A percentile compares a stretch with the other conserved stretches of the same genome.
Evolutionary conservation across 2,797 vertebrate genomes (phyloP).

Genomic region (Neoniphon sammara): DNA sequence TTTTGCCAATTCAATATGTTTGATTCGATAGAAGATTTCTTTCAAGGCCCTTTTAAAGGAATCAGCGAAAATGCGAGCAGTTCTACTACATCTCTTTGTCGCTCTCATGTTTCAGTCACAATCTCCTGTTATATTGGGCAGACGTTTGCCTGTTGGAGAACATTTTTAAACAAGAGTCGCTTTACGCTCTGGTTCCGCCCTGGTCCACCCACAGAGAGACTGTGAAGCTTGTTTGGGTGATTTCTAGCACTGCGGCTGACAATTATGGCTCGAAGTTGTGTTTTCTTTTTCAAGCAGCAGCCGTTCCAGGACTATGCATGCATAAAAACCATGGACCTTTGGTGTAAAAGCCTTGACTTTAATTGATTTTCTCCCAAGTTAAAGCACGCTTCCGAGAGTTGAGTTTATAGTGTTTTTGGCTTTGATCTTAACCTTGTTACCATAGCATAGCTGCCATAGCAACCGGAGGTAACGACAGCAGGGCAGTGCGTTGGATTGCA

Average conservation of each 20-base stretch:
- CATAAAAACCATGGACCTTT: constrained; percentile 11
- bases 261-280: neutral
- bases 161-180: no score
- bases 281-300: constrained; percentile 1
- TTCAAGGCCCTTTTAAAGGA: neutral
- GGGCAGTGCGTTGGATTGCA: neutral
- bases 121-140: no score
- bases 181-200: no score
- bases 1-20: neutral
- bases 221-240: constrained; percentile 5
- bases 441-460: neutral
- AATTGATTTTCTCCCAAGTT: neutral
- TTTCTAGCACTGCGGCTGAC: constrained; percentile 29
- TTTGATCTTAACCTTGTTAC: neutral
- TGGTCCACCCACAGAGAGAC: constrained; percentile 13
- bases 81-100: no score
- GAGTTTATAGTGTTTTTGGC: constrained; percentile 11
- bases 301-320: constrained; percentile 6
- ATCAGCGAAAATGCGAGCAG: no score
- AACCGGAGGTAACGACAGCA: neutral
- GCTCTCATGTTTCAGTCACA: no score
- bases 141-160: no score
- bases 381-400: neutral
- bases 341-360: neutral
- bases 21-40: neutral